Conservation (phyloP, 2,888 invertebrate species). For the Agrilus cyanescens region DNA sequence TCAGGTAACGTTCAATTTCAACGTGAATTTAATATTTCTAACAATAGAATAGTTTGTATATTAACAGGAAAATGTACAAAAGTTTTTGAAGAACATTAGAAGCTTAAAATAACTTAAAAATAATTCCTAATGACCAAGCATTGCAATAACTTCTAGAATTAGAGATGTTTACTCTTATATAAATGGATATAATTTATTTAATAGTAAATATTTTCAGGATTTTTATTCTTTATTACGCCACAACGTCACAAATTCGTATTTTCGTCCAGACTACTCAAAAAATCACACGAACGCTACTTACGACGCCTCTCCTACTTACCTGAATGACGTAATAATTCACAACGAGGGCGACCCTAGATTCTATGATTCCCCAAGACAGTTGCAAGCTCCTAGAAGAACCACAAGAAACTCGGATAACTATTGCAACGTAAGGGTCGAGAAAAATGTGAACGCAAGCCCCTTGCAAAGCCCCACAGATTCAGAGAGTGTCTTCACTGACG, state of each 20-base stretch:
- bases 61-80: no score
- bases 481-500: constrained; percentile 57
- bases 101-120: no score
- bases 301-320: constrained; percentile 25
- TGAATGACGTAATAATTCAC: constrained; percentile 23
- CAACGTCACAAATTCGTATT: constrained; percentile 24
- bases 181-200: not conserved
- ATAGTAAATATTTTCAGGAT: constrained; percentile 19
- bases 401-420: constrained; percentile 7
- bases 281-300: constrained; percentile 24
- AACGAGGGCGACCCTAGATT: constrained; percentile 42
- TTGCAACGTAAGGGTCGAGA: constrained; percentile 6
- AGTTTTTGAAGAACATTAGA: no score
- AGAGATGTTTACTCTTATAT: no score
- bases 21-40: no score
- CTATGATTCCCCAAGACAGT: constrained; percentile 37
- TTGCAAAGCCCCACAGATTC: constrained; percentile 52
- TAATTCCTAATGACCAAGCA: no score
- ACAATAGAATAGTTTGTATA: no score
- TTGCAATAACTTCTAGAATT: no score
- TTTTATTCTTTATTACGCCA: constrained; percentile 25
- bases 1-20: constrained; percentile 17
- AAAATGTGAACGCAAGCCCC: constrained; percentile 30
- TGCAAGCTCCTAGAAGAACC: constrained; percentile 17
- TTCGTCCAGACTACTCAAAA: constrained; percentile 16